Conservation (phyloP, 2,888 invertebrate species). For the Dione juno region DNA sequence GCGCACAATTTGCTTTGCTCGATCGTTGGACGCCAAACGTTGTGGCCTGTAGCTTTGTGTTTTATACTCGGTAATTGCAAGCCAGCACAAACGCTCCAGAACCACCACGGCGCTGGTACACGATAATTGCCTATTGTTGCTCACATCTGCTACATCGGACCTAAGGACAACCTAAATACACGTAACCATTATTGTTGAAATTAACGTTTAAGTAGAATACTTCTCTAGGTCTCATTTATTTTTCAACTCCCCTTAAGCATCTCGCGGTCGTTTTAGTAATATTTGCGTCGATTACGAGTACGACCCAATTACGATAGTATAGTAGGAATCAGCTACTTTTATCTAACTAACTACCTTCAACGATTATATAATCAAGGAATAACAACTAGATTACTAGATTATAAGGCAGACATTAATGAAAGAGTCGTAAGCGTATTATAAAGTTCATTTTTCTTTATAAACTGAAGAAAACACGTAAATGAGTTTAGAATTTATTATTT, state of each 20-base stretch:
- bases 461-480: not conserved
- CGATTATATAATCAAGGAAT: conserved; percentile 7
- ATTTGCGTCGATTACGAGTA: not conserved
- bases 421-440: not conserved
- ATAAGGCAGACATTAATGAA: conserved; percentile 11
- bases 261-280: not conserved
- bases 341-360: conserved; percentile 5
- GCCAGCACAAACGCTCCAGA: conserved; percentile 62
- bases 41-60: conserved; percentile 73
- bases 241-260: not conserved
- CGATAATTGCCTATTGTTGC: conserved; percentile 79
- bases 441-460: conserved; percentile 1
- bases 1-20: conserved; percentile 72
- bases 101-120: conserved; percentile 63
- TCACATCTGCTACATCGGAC: conserved; percentile 60
- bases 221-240: conserved; percentile 56
- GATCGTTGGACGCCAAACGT: conserved; percentile 58
- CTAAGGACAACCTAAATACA: conserved; percentile 66
- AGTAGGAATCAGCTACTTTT: not conserved
- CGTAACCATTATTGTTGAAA: conserved; percentile 54
- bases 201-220: too few relatives aligned
- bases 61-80: conserved; percentile 77
- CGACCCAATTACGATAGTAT: not conserved
- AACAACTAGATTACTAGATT: not conserved
- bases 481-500: not conserved